phyloP scores from a whole-genome alignment of 2,797 vertebrate species.

The Bradypodion pumilum region DNA sequence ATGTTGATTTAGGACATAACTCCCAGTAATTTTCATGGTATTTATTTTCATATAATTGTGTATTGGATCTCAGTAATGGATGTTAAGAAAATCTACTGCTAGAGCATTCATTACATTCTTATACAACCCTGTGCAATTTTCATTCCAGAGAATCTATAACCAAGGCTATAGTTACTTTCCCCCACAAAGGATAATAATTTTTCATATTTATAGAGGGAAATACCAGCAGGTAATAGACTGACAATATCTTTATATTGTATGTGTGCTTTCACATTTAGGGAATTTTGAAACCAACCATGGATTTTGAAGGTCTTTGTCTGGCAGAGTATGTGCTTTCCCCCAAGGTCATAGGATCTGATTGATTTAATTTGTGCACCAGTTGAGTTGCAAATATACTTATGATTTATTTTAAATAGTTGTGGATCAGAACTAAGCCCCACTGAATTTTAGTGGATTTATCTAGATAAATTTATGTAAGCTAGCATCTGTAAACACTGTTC shows the following conservation, averaged over 20 bases:
- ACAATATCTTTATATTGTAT: no score
- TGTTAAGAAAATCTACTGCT: neutral
- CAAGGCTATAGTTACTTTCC: neutral
- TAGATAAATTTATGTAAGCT: neutral
- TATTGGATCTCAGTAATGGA: neutral
- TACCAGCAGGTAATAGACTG: neutral
- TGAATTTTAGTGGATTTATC: neutral
- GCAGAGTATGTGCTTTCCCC: neutral
- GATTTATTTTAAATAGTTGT: no score
- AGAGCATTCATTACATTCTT: neutral
- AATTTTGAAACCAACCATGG: neutral
- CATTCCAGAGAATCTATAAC: neutral
- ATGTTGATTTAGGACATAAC: neutral
- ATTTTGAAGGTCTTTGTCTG: neutral
- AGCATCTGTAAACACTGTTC: neutral
- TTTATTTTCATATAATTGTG: neutral
- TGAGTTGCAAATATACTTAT: no score
- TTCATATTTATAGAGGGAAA: neutral
- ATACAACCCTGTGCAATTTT: neutral
- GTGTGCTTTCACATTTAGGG: no score
- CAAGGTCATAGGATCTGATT: slow-evolving; percentile 16
- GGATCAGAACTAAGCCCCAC: neutral
- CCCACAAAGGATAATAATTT: neutral
- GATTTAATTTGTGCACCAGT: neutral
- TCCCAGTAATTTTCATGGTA: neutral